Base-by-base conservation (phyloP, 2,113 vertebrate species). In the Athene cunicularia region DNA sequence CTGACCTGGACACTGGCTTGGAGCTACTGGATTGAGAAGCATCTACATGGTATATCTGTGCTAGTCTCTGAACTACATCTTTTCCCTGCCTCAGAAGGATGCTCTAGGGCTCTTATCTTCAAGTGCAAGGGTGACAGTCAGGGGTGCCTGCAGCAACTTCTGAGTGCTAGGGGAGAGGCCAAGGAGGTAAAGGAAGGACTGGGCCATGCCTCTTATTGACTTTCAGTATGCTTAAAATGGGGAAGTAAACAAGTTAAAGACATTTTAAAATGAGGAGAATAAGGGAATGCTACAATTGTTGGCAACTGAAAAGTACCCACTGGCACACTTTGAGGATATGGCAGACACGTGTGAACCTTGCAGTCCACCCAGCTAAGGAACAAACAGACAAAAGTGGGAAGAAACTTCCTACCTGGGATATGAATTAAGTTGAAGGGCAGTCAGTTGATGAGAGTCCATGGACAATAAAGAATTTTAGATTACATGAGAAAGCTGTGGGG, bases 241-340 rank as follows among this genome's bases (percentile, higher is more conserved):
- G 24, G 18, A 88, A 88, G 35, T 58, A 43, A 77, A 72, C 10
- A 80, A 47, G 23, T 28, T 56, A 60, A 88, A 83, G 45, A 11
- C 30, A 43, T 68, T 53, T 80, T 74, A n/a, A 89, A 89, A 86
- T 47, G 5, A 83, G 47, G 66, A 60, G 12, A 73, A 16, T 33
- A 49, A 86, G 26, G 12, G 16, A 80, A 53, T 58, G 45, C 27
- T 80, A 1, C 71, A 2, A 21, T 52, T 56, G 27, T 10, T 79
- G 26, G 18, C 28, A 39, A 14, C 4, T 45, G 27, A 15, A 43
- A 86, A 53, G 37, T 71, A 70, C 18, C 70, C 22, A 11, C 12
- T 2, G 4, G 19, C 37, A 53, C 3, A 4, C 27, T 27, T 20
- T 58, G 56, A 28, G 45, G 56, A 67, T 67, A 43, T 0, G 2